These are phyloP conservation scores for Patella ulyssiponensis DNA, from an alignment of 2,888 invertebrate species.

Conservation along the genomic window DNA sequence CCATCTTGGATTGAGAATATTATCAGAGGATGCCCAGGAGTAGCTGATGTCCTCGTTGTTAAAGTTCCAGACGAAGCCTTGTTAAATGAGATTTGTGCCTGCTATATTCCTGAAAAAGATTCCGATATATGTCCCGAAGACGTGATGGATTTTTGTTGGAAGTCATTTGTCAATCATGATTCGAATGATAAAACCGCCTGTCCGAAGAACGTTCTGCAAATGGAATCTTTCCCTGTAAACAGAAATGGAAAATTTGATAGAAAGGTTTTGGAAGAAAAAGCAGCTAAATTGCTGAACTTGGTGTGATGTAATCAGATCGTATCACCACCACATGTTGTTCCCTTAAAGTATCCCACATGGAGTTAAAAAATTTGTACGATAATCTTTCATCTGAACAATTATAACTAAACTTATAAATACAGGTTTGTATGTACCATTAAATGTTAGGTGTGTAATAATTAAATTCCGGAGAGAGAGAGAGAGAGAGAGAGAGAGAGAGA, in stretches of 20 bases:
- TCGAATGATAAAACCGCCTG: not conserved
- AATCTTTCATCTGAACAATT: no score
- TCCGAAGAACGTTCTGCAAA: not conserved
- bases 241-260: not conserved
- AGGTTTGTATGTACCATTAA: no score
- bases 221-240: conserved; percentile 1
- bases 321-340: no score
- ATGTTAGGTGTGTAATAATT: no score
- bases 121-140: not conserved
- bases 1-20: conserved; percentile 28
- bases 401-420: no score
- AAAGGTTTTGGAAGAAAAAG: not conserved
- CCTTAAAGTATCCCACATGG: no score
- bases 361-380: no score
- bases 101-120: conserved; percentile 3
- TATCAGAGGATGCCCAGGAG: conserved; percentile 12
- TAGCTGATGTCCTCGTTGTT: conserved; percentile 11
- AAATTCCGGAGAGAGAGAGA: no score
- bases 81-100: conserved; percentile 11
- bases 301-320: no score
- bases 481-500: no score
- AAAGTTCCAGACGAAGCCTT: conserved; percentile 10
- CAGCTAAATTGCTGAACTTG: conserved; percentile 10
- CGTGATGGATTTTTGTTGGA: conserved; percentile 12
- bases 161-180: conserved; percentile 11